phyloP scores from a whole-genome alignment of 1,140 invertebrate genomes.

The Aphelinus atriplicis region DNA sequence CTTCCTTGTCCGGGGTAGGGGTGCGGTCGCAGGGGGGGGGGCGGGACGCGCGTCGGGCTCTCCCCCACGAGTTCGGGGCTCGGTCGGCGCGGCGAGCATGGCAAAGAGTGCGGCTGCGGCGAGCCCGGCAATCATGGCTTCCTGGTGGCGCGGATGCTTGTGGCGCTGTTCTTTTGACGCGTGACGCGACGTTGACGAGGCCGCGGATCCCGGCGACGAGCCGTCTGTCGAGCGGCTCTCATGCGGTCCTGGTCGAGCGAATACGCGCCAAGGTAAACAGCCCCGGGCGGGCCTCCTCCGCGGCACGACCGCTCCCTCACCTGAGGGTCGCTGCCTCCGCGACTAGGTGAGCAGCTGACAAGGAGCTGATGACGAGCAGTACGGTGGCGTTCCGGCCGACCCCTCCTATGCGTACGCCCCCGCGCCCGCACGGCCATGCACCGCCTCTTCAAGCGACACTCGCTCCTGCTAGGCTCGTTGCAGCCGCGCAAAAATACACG shows the following conservation, averaged over 20 bases:
- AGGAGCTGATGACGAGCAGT: not conserved
- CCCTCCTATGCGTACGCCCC: not conserved
- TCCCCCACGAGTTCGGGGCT: too few species aligned
- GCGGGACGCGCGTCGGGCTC: not conserved
- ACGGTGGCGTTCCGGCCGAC: too few species aligned
- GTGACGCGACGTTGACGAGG: slow-evolving; percentile 58
- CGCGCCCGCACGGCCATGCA: not conserved
- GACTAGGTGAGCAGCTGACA: slow-evolving; percentile 42
- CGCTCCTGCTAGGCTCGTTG: not conserved
- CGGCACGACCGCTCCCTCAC: not conserved
- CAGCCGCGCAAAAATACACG: too few species aligned
- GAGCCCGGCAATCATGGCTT: slow-evolving; percentile 47
- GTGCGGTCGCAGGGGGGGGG: not conserved
- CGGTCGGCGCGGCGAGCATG: too few species aligned
- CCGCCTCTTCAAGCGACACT: not conserved
- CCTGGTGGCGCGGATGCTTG: slow-evolving; percentile 60
- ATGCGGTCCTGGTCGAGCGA: slow-evolving; percentile 50
- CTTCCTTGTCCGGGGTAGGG: slow-evolving; percentile 17
- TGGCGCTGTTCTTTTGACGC: slow-evolving; percentile 57
- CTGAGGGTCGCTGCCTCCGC: slow-evolving; percentile 36
- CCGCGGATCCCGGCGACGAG: not conserved
- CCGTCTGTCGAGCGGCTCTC: not conserved
- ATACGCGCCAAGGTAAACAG: slow-evolving; percentile 44
- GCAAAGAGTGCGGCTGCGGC: not conserved
- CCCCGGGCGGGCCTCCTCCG: not conserved